These are phyloP conservation scores for Chrysotoxum bicinctum DNA, from an alignment of 2,888 invertebrate genomes.

Conservation along the genomic window DNA sequence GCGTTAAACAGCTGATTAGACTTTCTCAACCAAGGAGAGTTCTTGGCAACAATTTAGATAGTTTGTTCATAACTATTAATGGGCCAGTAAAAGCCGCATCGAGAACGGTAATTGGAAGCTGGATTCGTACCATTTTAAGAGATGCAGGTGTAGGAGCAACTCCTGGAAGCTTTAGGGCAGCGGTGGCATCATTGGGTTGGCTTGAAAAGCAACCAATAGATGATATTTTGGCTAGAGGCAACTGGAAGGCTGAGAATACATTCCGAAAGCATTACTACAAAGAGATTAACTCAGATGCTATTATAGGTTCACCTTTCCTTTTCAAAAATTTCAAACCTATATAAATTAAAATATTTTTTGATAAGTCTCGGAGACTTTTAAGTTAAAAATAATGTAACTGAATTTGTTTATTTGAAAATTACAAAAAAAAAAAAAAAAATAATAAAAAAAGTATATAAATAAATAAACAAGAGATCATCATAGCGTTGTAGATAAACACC, in stretches of 20 bases:
- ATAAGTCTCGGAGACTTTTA: background rate
- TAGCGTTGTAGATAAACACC: too few species aligned
- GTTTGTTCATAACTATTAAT: background rate
- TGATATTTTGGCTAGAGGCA: conserved; percentile 19
- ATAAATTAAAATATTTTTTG: background rate
- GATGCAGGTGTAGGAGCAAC: too few species aligned
- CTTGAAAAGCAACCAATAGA: conserved; percentile 12
- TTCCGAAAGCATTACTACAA: conserved; percentile 9
- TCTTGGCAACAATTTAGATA: too few species aligned
- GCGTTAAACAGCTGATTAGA: too few species aligned
- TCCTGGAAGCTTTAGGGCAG: too few species aligned
- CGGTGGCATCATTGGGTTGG: conserved; percentile 26
- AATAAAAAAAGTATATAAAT: too few species aligned
- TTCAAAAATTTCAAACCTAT: background rate
- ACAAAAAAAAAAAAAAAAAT: too few species aligned
- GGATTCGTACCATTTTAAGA: too few species aligned
- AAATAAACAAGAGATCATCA: too few species aligned
- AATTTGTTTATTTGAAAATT: too few species aligned
- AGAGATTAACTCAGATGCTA: background rate
- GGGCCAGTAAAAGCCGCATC: background rate
- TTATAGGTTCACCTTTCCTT: background rate
- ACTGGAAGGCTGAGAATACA: conserved; percentile 19
- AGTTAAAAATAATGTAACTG: background rate
- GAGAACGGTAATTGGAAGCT: background rate
- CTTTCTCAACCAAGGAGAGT: too few species aligned